Base-by-base conservation (phyloP, 1,140 invertebrate species). In the Heterodera carotae region DNA sequence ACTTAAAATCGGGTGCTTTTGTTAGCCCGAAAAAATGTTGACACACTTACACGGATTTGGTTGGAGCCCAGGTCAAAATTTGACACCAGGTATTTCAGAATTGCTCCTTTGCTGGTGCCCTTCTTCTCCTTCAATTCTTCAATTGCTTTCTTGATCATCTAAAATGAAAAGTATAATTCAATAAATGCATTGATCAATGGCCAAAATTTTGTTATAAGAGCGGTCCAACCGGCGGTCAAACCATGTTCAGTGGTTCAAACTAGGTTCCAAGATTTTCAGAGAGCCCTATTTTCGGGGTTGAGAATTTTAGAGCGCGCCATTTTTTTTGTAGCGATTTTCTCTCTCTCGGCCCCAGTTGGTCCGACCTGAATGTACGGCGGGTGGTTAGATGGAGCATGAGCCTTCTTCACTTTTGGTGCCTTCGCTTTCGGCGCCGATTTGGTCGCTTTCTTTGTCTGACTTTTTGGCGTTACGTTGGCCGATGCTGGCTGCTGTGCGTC, bases 21-120 rank as follows among this genome's bases (percentile, higher is more conserved):
- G 18, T 72, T 5, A 81, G 34, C 36, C 34, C 18, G 34, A 62
- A 79, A 29, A 43, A 78, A 48, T 4, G 48, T 15, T 1, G 5
- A 81, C 31, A 80, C 31, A 48, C 75, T 82, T 81, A 82, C 81
- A 22, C 53, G 48, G 12, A 39, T 59, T 18, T 71, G 36, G 33
- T 83, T 80, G 18, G 60, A 81, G 60, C 81, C 80, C 3, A 82
- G 78, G n/a, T 82, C 76, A 39, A 82, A 83, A 62, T 82, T 76
- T 22, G n/a, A n/a, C 7, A 70, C 29, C 18, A 82, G 83, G 80
- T 81, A 82, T 25, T 82, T 82, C 33, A 83, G 69, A 62, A 82
- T 82, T 29, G 80, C 80, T 18, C 22, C 76, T 53, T 64, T 48
- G 67, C 75, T 79, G 36, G 82, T 29, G 34, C 80, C 80, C 31